Base-by-base conservation (phyloP, 2,888 invertebrate species). In the Chironomus riparius region DNA sequence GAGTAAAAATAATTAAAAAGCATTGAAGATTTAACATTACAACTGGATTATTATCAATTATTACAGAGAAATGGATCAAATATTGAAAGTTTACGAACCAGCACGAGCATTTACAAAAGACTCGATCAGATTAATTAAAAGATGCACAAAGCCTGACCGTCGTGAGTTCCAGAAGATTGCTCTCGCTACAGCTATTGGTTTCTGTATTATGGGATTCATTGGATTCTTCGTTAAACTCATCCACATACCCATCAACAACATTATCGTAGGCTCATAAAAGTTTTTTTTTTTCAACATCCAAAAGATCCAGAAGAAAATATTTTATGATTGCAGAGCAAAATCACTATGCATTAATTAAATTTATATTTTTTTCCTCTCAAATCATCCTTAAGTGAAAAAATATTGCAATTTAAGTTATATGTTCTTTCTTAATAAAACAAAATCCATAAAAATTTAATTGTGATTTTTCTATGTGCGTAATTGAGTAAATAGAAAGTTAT, bases 121-220 rank as follows among this genome's bases (percentile, higher is more conserved):
- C 85, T 99, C 98, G 47, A 90, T 98, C 82, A 91, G 99, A 86
- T 89, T 99, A 82, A 97, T 99, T 61, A 98, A 98, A 85, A 93
- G 98, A 84, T 99, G 99, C 86, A 99, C 98, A 77, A 99, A 99
- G 86, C 99, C 99, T 76, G 99, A 99, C 84, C 91, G 98, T 82
- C 97, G 97, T 92, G 99, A 99, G 86, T 99, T 99, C 86, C 98
- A 98, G 85, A 99, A 99, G 87, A 99, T 99, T 81, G 99, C 98
- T 28, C 93, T 98, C 80, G 99, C 99, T 76, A 99, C 99, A 77
- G 98, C 98, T 4, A 97, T 99, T 82, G 99, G 99, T 77, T 99
- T 99, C 88, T 97, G 96, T 85, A 98, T 99, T 84, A 99, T 99
- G 99, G 99, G 99, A 77, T 99, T 99, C 87, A 99, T 99, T 83